Evolutionary conservation across 2,113 vertebrate genomes (phyloP), one percentile per base, ranked within the genome.

Genomic region (Marmota monax): DNA sequence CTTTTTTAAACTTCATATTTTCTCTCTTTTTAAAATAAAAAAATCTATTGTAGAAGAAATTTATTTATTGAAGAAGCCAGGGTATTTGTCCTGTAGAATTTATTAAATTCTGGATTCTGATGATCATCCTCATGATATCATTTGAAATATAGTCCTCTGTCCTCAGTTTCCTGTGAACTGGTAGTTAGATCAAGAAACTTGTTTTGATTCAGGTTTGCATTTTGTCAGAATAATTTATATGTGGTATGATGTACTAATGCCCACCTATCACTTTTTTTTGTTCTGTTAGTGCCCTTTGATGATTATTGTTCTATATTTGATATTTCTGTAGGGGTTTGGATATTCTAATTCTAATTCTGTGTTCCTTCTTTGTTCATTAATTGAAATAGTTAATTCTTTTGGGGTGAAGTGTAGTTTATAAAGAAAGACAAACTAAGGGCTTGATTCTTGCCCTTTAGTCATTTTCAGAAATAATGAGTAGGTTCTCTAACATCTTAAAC

Each of bases 31-130:
- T 74, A 17, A 56, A 58, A 14, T 14, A 29, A 65, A 65, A 65
- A 65, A 65, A 56, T 84, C 34, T 84, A 79, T 67, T 92, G 56
- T 84, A 39, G 34, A 70, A 70, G 39, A 76, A 45, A n/a, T 85
- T 56, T 58, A 79, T 70, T 69, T 86, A 37, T 78, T 86, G 73
- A 86, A 58, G 73, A 79, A 79, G 69, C 48, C 23, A 70, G 20
- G 58, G 58, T 58, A 39, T 45, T 72, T 42, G 53, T 73, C n/a
- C 14, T 89, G 11, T 42, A 85, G 34, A 92, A 73, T 86, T 91
- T 86, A 27, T n/a, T 86, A 65, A 92, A 65, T 74, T 87, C 45
- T 95, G 56, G n/a, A 86, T 92, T 95, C n/a, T n/a, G 53, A 80
- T 91, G 37, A 65, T n/a, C 8, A 56, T 86, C 5, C 1, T 80